These are phyloP conservation scores for Axea sp. DNA, from an alignment of 2,888 invertebrate genomes.

Conservation along the genomic window DNA sequence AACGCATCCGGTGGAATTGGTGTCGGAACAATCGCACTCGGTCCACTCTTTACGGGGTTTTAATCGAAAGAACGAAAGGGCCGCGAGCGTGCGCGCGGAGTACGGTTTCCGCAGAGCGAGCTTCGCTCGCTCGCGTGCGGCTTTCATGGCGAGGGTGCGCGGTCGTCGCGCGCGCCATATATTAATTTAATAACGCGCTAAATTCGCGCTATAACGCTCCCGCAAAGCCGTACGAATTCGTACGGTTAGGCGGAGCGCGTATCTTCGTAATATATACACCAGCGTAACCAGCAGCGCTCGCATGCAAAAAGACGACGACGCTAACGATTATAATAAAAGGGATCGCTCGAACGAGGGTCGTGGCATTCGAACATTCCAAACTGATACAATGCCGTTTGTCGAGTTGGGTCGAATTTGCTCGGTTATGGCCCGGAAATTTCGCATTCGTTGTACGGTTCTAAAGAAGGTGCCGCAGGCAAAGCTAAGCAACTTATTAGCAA, in stretches of 20 bases:
- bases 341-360: not conserved
- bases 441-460: too few species aligned
- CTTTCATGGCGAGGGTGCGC: slow-evolving; percentile 11
- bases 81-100: slow-evolving; percentile 1
- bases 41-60: slow-evolving; percentile 27
- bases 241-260: not conserved
- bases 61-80: slow-evolving; percentile 28
- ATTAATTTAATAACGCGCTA: slow-evolving; percentile 53
- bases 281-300: not conserved
- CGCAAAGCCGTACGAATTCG: slow-evolving; percentile 32
- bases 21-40: slow-evolving; percentile 18
- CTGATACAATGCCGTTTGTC: slow-evolving; percentile 7
- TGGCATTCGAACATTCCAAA: not conserved
- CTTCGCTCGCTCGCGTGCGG: slow-evolving; percentile 25
- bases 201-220: slow-evolving; percentile 40
- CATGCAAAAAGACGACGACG: slow-evolving; percentile 16
- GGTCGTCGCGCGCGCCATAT: slow-evolving; percentile 25
- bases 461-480: too few species aligned
- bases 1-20: slow-evolving; percentile 16
- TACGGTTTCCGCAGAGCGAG: not conserved
- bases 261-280: slow-evolving; percentile 8
- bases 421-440: too few species aligned
- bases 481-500: too few species aligned
- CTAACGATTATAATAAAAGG: slow-evolving; percentile 24
- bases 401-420: too few species aligned